These are phyloP conservation scores for Listronotus bonariensis DNA, from an alignment of 1,140 invertebrate genomes.

Conservation along the genomic window DNA sequence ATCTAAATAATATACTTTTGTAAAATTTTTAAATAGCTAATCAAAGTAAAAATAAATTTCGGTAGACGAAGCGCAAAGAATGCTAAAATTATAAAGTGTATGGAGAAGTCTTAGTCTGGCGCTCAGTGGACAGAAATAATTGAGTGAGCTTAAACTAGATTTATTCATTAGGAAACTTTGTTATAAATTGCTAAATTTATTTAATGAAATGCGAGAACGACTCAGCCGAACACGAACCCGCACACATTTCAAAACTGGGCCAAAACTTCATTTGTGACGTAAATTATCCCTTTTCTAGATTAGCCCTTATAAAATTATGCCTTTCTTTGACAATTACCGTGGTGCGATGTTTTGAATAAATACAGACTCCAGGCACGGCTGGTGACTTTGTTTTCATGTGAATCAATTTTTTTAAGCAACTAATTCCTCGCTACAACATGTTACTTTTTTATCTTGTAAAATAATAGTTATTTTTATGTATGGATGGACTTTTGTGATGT, in stretches of 20 bases:
- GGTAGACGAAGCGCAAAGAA: conserved; percentile 14
- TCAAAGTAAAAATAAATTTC: no score
- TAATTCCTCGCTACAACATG: no score
- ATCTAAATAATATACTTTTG: no score
- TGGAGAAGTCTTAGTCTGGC: conserved; percentile 25
- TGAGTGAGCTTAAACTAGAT: conserved; percentile 40
- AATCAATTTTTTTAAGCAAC: no score
- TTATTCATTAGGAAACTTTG: conserved; percentile 40
- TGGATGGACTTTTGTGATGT: no score
- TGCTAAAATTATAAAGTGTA: conserved; percentile 31
- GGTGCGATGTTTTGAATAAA: no score
- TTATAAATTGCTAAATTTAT: conserved; percentile 38
- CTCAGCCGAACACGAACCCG: conserved; percentile 18
- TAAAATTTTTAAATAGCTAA: no score
- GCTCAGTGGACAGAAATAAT: conserved; percentile 34
- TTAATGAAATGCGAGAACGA: conserved; percentile 33
- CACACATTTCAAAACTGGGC: conserved; percentile 32
- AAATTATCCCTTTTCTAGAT: conserved; percentile 19
- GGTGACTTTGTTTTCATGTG: no score
- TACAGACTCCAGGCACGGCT: no score
- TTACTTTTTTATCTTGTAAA: no score
- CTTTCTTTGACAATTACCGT: conserved; percentile 8
- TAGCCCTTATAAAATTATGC: background rate
- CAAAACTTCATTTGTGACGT: conserved; percentile 22
- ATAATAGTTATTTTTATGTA: no score